These are phyloP conservation scores for Pelosia muscerda DNA, from an alignment of 2,888 invertebrate genomes.

Conservation along the genomic window DNA sequence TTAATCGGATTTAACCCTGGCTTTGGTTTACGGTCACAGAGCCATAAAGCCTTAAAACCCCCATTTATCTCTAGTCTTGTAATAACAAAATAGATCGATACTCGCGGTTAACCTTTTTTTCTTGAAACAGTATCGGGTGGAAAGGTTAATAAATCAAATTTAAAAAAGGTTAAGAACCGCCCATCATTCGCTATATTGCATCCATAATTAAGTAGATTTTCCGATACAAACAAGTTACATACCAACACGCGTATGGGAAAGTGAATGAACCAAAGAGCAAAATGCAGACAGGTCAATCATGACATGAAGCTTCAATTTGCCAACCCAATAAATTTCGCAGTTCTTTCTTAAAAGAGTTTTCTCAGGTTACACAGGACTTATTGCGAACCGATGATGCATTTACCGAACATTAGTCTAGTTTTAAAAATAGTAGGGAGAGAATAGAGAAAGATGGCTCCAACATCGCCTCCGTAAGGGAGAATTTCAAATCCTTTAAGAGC, in stretches of 20 bases:
- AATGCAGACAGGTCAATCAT: neutral
- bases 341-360: no score
- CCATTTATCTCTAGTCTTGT: neutral
- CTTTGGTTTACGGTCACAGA: neutral
- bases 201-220: conserved; percentile 48
- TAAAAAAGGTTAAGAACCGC: conserved; percentile 41
- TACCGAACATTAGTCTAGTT: no score
- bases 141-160: conserved; percentile 45
- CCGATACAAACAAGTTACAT: conserved; percentile 21
- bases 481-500: no score
- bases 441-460: no score
- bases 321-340: no score
- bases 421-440: no score
- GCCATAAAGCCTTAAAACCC: neutral
- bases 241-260: conserved; percentile 8
- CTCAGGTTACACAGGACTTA: no score
- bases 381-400: no score
- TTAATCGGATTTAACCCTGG: no score
- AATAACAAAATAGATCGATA: conserved; percentile 35
- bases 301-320: neutral
- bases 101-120: conserved; percentile 28
- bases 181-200: conserved; percentile 42
- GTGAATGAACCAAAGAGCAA: neutral
- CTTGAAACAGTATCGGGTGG: conserved; percentile 19
- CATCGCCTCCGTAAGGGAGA: no score